Evolutionary conservation across 2,113 vertebrate species (phyloP), one percentile per base, ranked within the genome.

Genomic region (Atrichornis clamosus): DNA sequence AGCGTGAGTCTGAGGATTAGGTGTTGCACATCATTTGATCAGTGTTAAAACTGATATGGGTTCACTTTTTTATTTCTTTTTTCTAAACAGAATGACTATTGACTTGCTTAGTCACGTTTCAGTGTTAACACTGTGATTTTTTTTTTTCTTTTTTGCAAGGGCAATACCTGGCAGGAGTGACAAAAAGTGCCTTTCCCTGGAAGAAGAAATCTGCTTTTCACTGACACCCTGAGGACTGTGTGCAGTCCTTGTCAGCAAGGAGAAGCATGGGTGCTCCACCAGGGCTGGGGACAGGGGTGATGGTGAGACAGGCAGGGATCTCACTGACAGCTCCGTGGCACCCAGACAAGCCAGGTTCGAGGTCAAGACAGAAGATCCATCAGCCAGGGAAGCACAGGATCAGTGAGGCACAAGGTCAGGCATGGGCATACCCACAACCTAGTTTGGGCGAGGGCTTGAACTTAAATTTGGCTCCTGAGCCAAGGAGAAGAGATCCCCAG

Each of bases 261-360:
- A 83, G 53, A 50, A 76, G 30, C 17, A 6, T 0, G 17, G 35
- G 63, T 76, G 28, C 18, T 76, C 32, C 47, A 41, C 22, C 28
- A 41, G 16, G 37, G 28, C 22, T 37, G 41, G 59, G 63, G 21
- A 50, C 24, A 63, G 80, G 21, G 23, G 47, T 33, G 24, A 33
- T 4, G 2, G 22, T 1, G 2, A 58, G 37, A 56, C 28, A 62
- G 76, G 39, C 42, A 87, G 15, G 28, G 33, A 49, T 32, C 22
- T 63, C 60, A 11, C 21, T 12, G 50, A 13, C 35, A 86, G 28
- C 17, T 32, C 67, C 46, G n/a, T 0, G 2, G 47, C 33, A 68
- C 35, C 63, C 12, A 2, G 52, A 59, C 39, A 49, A 49, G 15
- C 16, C 20, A 73, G 53, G 8, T n/a, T 28, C 0, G 0, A 68